phyloP scores from a whole-genome alignment of 2,113 vertebrate genomes.

The Hypanus sabinus region DNA sequence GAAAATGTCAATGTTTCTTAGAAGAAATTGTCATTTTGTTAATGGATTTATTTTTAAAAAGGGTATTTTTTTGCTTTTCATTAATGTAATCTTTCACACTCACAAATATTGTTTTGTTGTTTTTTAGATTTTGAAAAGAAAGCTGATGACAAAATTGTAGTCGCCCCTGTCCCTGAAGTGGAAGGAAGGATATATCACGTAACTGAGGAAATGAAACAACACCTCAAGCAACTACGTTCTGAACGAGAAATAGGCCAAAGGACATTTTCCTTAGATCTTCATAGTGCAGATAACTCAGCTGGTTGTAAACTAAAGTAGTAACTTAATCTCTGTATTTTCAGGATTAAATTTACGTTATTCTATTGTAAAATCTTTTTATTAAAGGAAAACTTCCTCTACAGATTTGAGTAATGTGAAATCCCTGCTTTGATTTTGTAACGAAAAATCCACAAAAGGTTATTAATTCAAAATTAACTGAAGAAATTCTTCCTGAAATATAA shows the following conservation, averaged over 20 bases:
- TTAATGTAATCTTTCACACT: not conserved
- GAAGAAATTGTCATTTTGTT: not conserved
- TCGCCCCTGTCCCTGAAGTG: constrained; percentile 43
- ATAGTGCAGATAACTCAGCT: not conserved
- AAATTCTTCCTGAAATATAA: not conserved
- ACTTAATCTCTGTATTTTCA: not conserved
- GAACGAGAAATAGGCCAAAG: constrained; percentile 40
- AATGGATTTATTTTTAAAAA: not conserved
- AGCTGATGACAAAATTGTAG: constrained; percentile 39
- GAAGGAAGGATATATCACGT: constrained; percentile 48
- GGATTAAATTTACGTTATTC: not conserved
- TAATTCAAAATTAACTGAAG: not conserved
- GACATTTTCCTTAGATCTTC: constrained; percentile 28
- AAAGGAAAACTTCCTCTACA: not conserved
- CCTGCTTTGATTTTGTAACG: not conserved
- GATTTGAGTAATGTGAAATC: not conserved
- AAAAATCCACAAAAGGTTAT: not conserved
- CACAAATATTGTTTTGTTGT: not conserved
- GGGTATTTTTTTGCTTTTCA: not conserved
- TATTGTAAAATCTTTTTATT: not conserved
- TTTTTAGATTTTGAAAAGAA: constrained; percentile 45
- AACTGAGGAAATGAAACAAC: constrained; percentile 46
- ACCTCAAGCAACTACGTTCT: constrained; percentile 41
- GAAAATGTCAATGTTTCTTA: not conserved
- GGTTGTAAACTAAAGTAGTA: constrained; percentile 24